Percentiles rank a stretch among this genome's conserved stretches.
These are phyloP conservation scores for Hydraecia micacea DNA, from an alignment of 2,888 invertebrate species.

Conservation along the genomic window DNA sequence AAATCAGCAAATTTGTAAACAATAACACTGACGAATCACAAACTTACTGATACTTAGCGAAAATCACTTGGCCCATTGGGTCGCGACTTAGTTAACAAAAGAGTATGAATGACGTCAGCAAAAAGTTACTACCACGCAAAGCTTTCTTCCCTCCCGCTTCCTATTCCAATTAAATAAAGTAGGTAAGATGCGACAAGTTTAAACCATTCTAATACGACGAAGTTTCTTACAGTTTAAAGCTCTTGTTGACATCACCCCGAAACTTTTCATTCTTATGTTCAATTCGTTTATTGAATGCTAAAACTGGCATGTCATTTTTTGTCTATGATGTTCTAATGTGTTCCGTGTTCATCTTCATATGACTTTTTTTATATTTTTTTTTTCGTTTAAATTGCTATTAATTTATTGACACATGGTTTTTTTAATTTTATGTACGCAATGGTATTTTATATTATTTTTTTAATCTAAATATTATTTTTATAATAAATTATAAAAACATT, in stretches of 20 bases:
- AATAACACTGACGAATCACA: not conserved
- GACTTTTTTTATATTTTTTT: too few species aligned
- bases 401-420: not conserved
- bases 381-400: not conserved
- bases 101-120: constrained; percentile 31
- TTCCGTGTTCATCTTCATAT: too few species aligned
- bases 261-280: constrained; percentile 33
- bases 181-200: constrained; percentile 39
- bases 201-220: constrained; percentile 52
- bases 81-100: constrained; percentile 23
- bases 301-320: not conserved
- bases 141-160: constrained; percentile 30
- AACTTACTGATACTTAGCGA: constrained; percentile 23
- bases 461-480: not conserved
- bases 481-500: not conserved
- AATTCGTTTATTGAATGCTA: constrained; percentile 38
- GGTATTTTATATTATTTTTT: not conserved
- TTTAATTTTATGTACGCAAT: too few species aligned
- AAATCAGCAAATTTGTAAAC: not conserved
- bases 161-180: constrained; percentile 55
- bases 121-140: constrained; percentile 49
- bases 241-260: constrained; percentile 52
- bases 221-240: constrained; percentile 56
- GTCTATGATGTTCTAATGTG: too few species aligned
- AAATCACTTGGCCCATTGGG: constrained; percentile 16